Base-by-base conservation (phyloP, 2,797 vertebrate species). In the Siniperca scherzeri region DNA sequence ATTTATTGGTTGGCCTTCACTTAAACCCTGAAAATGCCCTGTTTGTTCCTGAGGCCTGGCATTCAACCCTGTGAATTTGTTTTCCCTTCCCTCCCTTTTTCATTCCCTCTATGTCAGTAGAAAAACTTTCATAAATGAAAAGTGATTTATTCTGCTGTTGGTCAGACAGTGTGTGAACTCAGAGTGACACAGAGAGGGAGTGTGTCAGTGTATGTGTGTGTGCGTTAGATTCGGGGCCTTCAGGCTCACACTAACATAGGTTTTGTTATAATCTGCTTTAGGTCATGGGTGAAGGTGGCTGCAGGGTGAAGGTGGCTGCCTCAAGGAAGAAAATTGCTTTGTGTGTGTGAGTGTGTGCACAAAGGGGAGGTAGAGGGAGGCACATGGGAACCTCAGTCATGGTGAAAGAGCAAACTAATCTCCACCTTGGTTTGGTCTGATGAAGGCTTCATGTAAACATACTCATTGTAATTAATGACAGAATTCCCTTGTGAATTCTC, bases 391-490 rank as follows among this genome's bases (percentile, higher is more conserved):
- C 62, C 30, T 89, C 81, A 81, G 83, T 89, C 82, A 83, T 74
- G 71, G 68, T 87, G 82, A 89, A 79, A 90, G 89, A 87, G 68
- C 82, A 88, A 85, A 89, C 80, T 81, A 85, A 75, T 88, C 87
- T 90, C 76, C 84, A 81, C 57, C 61, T 57, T 73, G 59, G 78
- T 84, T 88, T 77, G 66, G 66, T 82, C 85, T 81, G 84, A 89
- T 86, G 87, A 87, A 70, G 82, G 42, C 64, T 66, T 50, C 78
- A 66, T 78, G 74, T 88, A 90, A 91, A 93, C 86, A 92, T 21
- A 67, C 80, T 81, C 55, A 71, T 62, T 87, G 61, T 89, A 87
- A 92, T 91, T 89, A 93, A 90, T 92, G 86, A 84, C 76, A 71
- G 46, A 77, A 80, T 81, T 80, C 87, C 66, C 69, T 59, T n/a